phyloP scores from a whole-genome alignment of 64 coral and sea anemone species.

The Stylophora pistillata region DNA sequence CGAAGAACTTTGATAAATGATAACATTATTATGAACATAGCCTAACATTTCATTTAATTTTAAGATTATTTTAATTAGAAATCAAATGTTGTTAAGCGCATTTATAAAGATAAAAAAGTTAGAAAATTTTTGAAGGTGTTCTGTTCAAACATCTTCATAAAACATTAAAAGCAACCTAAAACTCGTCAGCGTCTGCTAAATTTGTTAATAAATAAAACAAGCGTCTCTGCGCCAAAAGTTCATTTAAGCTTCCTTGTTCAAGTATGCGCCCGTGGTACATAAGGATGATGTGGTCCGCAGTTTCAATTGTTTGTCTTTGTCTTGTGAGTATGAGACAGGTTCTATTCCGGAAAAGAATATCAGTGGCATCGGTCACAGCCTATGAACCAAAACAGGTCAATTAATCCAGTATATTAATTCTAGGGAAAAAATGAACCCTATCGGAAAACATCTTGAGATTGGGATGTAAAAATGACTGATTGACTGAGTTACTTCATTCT shows the following conservation, averaged over 20 bases:
- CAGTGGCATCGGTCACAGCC: constrained; percentile 59
- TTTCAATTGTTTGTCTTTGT: constrained; percentile 47
- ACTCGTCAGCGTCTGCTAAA: not conserved
- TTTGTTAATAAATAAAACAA: constrained; percentile 43
- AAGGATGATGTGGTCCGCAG: constrained; percentile 78
- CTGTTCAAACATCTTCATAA: not conserved
- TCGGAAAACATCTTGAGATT: too few relatives aligned
- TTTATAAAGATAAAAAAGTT: not conserved
- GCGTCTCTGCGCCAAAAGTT: constrained; percentile 35
- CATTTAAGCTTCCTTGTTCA: constrained; percentile 66
- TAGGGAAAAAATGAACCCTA: too few relatives aligned
- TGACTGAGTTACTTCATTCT: too few relatives aligned
- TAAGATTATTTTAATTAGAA: not conserved
- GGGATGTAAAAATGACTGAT: not conserved
- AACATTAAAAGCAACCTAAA: not conserved
- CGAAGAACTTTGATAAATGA: constrained; percentile 3
- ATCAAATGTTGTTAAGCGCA: not conserved
- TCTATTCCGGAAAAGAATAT: constrained; percentile 49
- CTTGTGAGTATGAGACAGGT: constrained; percentile 74
- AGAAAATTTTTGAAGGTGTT: too few relatives aligned
- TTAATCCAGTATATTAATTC: not conserved
- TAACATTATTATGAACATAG: not conserved
- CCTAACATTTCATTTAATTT: not conserved
- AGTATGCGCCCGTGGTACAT: constrained; percentile 79
- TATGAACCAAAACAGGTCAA: constrained; percentile 6